phyloP scores from a whole-genome alignment of 2,797 vertebrate genomes.

The Alca torda region DNA sequence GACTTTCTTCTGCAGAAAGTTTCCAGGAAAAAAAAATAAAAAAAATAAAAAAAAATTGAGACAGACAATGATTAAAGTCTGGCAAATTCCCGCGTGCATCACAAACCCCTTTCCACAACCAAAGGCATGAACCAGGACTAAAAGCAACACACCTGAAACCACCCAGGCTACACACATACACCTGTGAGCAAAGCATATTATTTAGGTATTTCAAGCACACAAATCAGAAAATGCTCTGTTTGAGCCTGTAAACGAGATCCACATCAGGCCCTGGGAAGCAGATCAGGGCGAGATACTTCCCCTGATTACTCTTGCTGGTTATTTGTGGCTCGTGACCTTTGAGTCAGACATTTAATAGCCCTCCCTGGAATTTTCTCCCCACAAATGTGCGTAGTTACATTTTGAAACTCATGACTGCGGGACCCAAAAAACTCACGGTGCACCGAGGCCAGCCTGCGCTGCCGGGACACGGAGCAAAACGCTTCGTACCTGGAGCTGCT shows the following conservation, averaged over 20 bases:
- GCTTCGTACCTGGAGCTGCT: not conserved
- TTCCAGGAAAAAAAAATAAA: not conserved
- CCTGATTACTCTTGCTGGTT: not conserved
- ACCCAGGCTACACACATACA: accelerated
- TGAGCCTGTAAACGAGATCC: not conserved
- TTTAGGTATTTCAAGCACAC: not conserved
- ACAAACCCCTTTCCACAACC: not conserved
- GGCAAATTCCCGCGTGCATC: not conserved
- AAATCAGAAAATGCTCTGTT: not conserved
- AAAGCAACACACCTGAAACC: not conserved
- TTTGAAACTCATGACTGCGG: not conserved
- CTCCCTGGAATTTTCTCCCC: conserved; percentile 35
- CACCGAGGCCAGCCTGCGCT: accelerated
- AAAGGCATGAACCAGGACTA: not conserved
- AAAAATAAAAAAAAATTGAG: not conserved
- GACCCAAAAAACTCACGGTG: not conserved
- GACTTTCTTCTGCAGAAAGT: not conserved
- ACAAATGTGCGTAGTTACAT: not conserved
- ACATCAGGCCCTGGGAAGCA: not conserved
- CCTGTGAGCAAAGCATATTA: not conserved
- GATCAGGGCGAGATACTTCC: not conserved
- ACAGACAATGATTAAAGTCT: not conserved
- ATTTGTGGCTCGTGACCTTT: conserved; percentile 22
- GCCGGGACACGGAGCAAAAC: not conserved
- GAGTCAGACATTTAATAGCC: conserved; percentile 2